Conservation (phyloP, 2,888 invertebrate genomes). For the Dorcus hopei region DNA sequence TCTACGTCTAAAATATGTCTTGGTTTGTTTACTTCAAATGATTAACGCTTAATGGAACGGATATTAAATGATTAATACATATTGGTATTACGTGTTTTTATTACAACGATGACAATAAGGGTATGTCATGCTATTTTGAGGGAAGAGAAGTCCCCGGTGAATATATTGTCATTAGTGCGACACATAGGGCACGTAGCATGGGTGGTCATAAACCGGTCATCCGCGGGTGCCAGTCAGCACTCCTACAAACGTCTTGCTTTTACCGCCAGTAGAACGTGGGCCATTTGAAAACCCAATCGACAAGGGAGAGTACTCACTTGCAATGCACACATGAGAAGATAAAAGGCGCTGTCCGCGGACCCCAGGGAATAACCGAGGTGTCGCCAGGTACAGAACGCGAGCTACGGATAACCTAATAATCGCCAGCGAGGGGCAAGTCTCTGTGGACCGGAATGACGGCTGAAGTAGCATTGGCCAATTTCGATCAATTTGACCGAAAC, state of each 20-base stretch:
- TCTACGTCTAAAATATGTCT: no score
- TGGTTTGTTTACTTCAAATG: no score
- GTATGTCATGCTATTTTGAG: slow-evolving; percentile 18
- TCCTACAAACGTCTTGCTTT: slow-evolving; percentile 37
- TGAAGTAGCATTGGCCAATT: slow-evolving; percentile 54
- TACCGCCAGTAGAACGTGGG: slow-evolving; percentile 35
- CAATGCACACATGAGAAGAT: slow-evolving; percentile 37
- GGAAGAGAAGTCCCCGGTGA: slow-evolving; percentile 37
- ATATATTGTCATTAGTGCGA: slow-evolving; percentile 44
- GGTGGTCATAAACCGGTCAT: slow-evolving; percentile 42
- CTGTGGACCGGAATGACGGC: slow-evolving; percentile 41
- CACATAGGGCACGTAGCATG: slow-evolving; percentile 45
- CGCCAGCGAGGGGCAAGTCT: slow-evolving; percentile 47
- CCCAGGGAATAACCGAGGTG: slow-evolving; percentile 31
- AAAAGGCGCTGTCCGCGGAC: slow-evolving; percentile 35
- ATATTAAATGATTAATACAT: no score
- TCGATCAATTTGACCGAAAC: slow-evolving; percentile 60
- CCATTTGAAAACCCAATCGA: slow-evolving; percentile 35
- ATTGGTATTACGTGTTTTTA: background rate
- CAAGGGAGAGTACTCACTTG: slow-evolving; percentile 32
- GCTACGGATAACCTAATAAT: slow-evolving; percentile 49
- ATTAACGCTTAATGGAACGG: no score
- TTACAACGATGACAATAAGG: slow-evolving; percentile 15
- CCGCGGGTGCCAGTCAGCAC: slow-evolving; percentile 48
- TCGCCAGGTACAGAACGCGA: slow-evolving; percentile 36